Conservation (phyloP, 2,797 vertebrate genomes). For the Ciconia nigra region DNA sequence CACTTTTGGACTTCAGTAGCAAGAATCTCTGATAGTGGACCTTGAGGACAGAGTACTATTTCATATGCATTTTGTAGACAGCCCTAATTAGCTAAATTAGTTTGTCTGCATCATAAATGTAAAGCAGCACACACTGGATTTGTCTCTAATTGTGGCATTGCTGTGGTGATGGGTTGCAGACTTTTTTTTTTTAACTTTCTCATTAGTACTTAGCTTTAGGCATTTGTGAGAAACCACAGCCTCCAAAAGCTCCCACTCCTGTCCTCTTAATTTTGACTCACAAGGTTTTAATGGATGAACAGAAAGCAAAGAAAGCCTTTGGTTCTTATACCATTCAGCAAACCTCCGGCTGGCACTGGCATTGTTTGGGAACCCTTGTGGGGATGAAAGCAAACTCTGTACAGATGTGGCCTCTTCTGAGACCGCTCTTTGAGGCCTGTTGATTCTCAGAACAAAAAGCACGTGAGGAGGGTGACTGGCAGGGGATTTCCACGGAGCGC, state of each 20-base stretch:
- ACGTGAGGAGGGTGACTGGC: conserved; percentile 27
- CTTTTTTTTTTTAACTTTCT: conserved; percentile 22
- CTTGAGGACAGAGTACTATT: not conserved
- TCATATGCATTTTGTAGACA: conserved; percentile 18
- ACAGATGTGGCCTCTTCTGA: conserved; percentile 59
- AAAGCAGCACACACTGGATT: not conserved
- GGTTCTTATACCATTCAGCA: conserved; percentile 56
- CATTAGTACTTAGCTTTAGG: conserved; percentile 46
- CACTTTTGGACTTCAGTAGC: not conserved
- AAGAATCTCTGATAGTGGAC: not conserved
- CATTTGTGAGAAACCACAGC: conserved; percentile 54
- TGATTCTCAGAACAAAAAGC: conserved; percentile 51
- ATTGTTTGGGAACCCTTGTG: conserved; percentile 53
- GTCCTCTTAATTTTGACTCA: conserved; percentile 51
- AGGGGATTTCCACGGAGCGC: not conserved
- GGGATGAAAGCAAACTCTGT: conserved; percentile 58
- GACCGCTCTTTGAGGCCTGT: conserved; percentile 17
- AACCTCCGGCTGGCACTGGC: conserved; percentile 42
- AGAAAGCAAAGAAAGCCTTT: conserved; percentile 58
- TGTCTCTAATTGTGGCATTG: conserved; percentile 38
- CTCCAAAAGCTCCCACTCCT: conserved; percentile 32
- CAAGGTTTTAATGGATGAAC: conserved; percentile 51
- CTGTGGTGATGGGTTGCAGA: conserved; percentile 35
- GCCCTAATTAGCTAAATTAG: conserved; percentile 20
- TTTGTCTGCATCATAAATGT: conserved; percentile 34